Evolutionary conservation across 2,113 vertebrate genomes (phyloP).

Genomic region (Elachura formosa): DNA sequence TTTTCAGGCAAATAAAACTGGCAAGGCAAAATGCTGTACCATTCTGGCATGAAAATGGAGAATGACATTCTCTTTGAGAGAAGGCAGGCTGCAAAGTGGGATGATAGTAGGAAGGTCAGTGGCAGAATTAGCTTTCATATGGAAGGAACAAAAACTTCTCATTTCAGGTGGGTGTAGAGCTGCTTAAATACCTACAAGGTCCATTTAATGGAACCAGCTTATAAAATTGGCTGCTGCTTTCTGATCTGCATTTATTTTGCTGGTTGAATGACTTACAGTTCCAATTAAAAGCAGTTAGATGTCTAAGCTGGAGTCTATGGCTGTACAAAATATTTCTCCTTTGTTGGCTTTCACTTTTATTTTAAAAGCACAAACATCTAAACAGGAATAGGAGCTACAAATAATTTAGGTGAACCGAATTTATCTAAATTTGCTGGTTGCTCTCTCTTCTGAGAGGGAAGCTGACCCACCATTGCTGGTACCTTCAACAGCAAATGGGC

Average conservation of each 20-base stretch:
- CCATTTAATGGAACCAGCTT: background rate
- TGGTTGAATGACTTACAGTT: background rate
- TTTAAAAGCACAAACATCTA: background rate
- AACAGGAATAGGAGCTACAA: background rate
- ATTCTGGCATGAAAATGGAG: background rate
- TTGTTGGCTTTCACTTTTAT: background rate
- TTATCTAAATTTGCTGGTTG: background rate
- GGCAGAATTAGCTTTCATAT: background rate
- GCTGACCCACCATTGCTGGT: background rate
- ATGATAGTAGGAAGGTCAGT: background rate
- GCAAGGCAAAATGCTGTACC: background rate
- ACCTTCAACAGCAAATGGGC: background rate
- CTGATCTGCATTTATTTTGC: conserved; percentile 17
- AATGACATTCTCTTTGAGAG: background rate
- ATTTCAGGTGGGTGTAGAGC: background rate
- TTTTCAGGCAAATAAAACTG: background rate
- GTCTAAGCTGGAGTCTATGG: background rate
- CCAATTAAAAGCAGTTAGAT: background rate
- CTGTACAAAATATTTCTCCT: background rate
- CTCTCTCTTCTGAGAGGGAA: background rate
- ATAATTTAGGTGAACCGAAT: background rate
- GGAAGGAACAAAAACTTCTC: background rate
- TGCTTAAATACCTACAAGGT: background rate
- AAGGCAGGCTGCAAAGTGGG: background rate
- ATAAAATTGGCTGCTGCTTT: background rate